These are phyloP conservation scores for Torymus texanus DNA, from an alignment of 2,888 invertebrate species.

Conservation along the genomic window DNA sequence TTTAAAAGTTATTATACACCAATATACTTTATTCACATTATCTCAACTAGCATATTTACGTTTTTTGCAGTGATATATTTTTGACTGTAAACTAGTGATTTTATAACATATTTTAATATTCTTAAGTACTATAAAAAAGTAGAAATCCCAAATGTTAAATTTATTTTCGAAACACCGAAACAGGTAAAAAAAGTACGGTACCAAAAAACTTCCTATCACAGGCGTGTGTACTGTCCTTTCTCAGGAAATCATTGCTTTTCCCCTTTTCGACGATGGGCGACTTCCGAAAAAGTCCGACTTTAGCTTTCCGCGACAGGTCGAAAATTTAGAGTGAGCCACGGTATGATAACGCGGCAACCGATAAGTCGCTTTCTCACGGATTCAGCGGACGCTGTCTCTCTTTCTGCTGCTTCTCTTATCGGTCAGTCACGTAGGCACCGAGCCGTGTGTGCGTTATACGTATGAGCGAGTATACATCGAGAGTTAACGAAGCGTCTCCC, in stretches of 20 bases:
- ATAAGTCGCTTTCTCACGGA: conserved; percentile 54
- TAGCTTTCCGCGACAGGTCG: conserved; percentile 9
- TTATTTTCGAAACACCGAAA: no score
- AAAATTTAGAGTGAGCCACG: conserved; percentile 34
- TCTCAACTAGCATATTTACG: no score
- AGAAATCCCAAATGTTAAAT: no score
- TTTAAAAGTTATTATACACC: no score
- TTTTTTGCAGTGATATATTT: no score
- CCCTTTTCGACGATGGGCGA: background rate
- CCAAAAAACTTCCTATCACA: no score
- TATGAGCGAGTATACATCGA: background rate
- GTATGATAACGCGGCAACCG: background rate
- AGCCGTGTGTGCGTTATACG: no score
- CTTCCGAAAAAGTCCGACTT: background rate
- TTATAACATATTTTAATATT: no score
- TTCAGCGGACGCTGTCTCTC: conserved; percentile 14
- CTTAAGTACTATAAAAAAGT: no score
- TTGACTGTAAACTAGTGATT: no score
- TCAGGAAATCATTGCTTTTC: conserved; percentile 12
- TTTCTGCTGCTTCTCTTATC: conserved; percentile 41
- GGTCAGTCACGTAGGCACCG: conserved; percentile 31
- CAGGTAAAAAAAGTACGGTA: no score
- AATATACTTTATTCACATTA: no score
- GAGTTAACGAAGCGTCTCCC: conserved; percentile 33
- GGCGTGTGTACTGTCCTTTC: background rate